Evolutionary conservation across 1,140 invertebrate species (phyloP).

Genomic region (Diprion similis): DNA sequence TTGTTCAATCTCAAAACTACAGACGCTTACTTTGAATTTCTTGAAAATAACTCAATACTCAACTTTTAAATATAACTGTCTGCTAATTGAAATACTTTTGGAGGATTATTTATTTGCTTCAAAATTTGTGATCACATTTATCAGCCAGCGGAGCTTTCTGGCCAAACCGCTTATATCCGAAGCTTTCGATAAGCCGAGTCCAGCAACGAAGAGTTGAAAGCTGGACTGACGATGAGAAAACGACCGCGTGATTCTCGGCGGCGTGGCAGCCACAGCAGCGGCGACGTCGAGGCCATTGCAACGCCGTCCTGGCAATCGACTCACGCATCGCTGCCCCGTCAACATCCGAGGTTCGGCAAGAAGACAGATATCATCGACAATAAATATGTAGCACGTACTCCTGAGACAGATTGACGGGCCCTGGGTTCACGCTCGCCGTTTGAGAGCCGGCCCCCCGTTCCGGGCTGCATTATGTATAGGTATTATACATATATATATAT

Average conservation of each 20-base stretch:
- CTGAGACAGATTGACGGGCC: conserved; percentile 9
- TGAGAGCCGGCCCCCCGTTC: background rate
- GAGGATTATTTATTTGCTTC: too few relatives aligned
- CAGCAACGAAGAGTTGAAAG: background rate
- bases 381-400: conserved; percentile 16
- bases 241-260: background rate
- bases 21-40: too few relatives aligned
- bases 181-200: background rate
- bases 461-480: conserved; percentile 9
- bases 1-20: too few relatives aligned
- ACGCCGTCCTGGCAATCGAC: conserved; percentile 9
- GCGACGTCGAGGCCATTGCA: background rate
- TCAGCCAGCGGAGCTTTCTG: too few relatives aligned
- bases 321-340: conserved; percentile 14
- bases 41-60: too few relatives aligned
- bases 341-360: conserved; percentile 2
- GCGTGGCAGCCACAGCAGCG: background rate
- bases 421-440: background rate
- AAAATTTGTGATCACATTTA: too few relatives aligned
- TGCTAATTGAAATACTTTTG: too few relatives aligned
- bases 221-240: background rate
- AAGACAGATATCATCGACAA: conserved; percentile 17
- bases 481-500: background rate
- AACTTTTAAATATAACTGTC: too few relatives aligned
- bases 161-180: too few relatives aligned